Evolutionary conservation across 2,888 invertebrate species (phyloP).

Genomic region (Ametastegia equiseti): DNA sequence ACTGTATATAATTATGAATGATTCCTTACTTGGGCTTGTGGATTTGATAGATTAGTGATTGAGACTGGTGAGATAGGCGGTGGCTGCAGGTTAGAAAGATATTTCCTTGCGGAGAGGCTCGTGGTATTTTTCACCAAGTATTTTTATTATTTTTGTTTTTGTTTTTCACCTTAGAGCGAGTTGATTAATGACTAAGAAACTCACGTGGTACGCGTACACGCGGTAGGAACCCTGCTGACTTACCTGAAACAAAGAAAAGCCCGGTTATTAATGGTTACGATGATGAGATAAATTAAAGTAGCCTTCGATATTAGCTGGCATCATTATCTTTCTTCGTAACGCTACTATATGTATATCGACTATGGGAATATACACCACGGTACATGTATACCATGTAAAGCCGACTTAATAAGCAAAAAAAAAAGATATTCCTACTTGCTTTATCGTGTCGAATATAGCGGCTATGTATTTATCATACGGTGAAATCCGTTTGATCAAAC

Average conservation of each 20-base stretch:
- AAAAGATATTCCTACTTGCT: conserved; percentile 12
- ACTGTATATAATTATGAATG: conserved; percentile 26
- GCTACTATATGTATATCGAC: neutral
- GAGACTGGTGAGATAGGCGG: neutral
- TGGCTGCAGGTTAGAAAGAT: conserved; percentile 21
- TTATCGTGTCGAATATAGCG: conserved; percentile 32
- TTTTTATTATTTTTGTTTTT: neutral
- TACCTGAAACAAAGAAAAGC: conserved; percentile 48
- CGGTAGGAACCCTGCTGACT: conserved; percentile 46
- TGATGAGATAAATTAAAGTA: conserved; percentile 43
- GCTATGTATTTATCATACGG: conserved; percentile 34
- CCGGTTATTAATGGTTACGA: conserved; percentile 41
- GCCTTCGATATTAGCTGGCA: conserved; percentile 39
- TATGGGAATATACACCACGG: neutral
- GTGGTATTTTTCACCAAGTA: conserved; percentile 28
- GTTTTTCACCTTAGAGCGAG: neutral
- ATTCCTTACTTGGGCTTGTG: conserved; percentile 5
- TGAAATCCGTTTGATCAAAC: conserved; percentile 29
- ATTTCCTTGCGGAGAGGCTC: neutral
- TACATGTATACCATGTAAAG: neutral
- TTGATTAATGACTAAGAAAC: conserved; percentile 45
- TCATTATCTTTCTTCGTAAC: conserved; percentile 39
- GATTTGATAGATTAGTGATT: conserved; percentile 18
- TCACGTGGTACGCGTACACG: conserved; percentile 38
- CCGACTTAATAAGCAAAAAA: neutral